Conservation (phyloP, 1,140 invertebrate species). For the Octopus sinensis region DNA sequence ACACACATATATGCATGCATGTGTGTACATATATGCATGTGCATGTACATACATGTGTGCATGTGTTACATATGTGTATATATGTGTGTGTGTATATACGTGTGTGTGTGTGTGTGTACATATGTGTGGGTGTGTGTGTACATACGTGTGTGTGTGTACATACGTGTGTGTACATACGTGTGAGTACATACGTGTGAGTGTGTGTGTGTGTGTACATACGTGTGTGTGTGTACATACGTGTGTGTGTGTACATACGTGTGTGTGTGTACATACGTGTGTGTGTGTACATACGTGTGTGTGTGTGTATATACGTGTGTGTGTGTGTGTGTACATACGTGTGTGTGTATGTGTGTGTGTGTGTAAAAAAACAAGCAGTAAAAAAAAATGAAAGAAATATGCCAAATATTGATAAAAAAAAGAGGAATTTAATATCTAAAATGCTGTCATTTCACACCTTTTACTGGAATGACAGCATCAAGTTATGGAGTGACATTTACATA, state of each 20-base stretch:
- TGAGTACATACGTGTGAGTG: not conserved
- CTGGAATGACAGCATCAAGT: too few species aligned
- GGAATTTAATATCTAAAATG: too few species aligned
- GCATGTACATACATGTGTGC: not conserved
- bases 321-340: not conserved
- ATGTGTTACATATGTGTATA: not conserved
- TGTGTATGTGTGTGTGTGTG: not conserved
- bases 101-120: not conserved
- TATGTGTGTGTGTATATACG: not conserved
- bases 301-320: not conserved
- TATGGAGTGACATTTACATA: too few species aligned
- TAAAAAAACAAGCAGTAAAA: too few species aligned
- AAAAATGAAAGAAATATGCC: too few species aligned
- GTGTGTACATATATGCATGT: not conserved
- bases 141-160: not conserved
- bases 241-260: not conserved
- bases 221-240: constrained; percentile 16
- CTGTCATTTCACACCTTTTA: too few species aligned
- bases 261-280: not conserved
- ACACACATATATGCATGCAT: not conserved
- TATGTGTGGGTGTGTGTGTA: not conserved
- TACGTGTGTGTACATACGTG: not conserved
- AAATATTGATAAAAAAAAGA: too few species aligned
- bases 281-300: not conserved
- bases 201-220: not conserved